Evolutionary conservation across 2,797 vertebrate species (phyloP), one percentile per base, ranked within the genome.

Genomic region (Arctocebus calabarensis): DNA sequence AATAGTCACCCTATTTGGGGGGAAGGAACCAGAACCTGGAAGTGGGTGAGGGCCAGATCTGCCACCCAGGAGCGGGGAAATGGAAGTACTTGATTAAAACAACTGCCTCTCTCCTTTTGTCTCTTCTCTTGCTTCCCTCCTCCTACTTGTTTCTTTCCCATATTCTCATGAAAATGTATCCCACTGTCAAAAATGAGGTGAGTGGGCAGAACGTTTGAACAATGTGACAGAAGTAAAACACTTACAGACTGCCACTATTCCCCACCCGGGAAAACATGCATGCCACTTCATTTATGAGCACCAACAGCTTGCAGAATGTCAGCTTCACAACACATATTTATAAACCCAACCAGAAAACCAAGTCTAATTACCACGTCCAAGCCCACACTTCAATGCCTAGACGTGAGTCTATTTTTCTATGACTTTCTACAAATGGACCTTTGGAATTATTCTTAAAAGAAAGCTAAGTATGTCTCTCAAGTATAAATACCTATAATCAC

Each of bases 401-500:
- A 75, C 0, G 3, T 23, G 61, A 61, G 73, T 94, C 34, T 52
- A 59, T 84, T 91, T 94, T 86, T 85, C 91, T 91, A 32, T 87
- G 59, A 75, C 37, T 94, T 87, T 95, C 71, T 64, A 79, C 90
- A 94, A 84, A 84, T 66, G 43, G 61, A 71, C 61, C 37, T 93
- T 94, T 79, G 48, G 45, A 11, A 78, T 87, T 91, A 78, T 87
- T 93, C 57, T 90, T 93, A 40, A 95, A 94, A 94, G 75, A 59
- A 92, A 79, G 20, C 17, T 27, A 92, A 91, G 62, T 32, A 55
- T 29, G 29, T 9, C 84, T 91, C 71, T 77, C 62, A 86, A 79
- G 37, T 45, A 5, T 52, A 75, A 93, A 71, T 43, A 37, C 5
- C 37, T 84, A 37, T 84, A 93, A 81, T 77, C 37, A 87, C 2